A percentile compares a stretch with the other conserved stretches of the same genome.
Conservation (phyloP, 2,113 vertebrate species). For the Odontophorus gujanensis region DNA sequence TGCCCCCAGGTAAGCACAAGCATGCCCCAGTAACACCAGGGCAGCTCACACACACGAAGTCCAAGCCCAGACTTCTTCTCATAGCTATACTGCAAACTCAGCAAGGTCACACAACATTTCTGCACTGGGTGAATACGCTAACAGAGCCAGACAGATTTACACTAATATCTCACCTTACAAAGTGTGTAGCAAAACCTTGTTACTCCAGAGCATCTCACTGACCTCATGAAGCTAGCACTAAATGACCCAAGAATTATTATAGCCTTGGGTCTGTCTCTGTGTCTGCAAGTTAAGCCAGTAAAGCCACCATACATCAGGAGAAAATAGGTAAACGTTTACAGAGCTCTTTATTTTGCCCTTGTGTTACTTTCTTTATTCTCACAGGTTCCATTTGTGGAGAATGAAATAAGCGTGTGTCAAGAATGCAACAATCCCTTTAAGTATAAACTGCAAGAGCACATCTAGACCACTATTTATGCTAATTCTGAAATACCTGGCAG, state of each 20-base stretch:
- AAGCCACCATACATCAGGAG: not conserved
- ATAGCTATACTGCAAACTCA: not conserved
- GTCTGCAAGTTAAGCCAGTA: not conserved
- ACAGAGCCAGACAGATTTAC: not conserved
- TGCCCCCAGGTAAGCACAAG: not conserved
- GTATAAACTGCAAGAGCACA: not conserved
- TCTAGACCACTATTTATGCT: constrained; percentile 13
- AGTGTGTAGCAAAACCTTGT: not conserved
- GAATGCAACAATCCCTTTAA: constrained; percentile 7
- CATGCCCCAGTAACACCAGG: too few relatives aligned
- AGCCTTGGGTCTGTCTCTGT: not conserved
- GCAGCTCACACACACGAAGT: not conserved
- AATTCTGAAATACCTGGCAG: constrained; percentile 46
- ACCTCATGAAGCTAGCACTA: not conserved
- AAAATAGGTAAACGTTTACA: constrained; percentile 21
- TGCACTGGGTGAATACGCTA: not conserved
- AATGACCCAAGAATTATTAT: not conserved
- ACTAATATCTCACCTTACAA: not conserved
- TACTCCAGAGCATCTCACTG: not conserved
- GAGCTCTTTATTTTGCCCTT: constrained; percentile 6
- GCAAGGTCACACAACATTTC: not conserved
- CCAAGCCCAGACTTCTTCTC: not conserved
- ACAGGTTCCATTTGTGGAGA: not conserved
- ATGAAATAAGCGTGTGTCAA: not conserved
- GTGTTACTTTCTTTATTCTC: constrained; percentile 18